Evolutionary conservation across 2,113 vertebrate species (phyloP).

Genomic region (Lophochroa leadbeateri): DNA sequence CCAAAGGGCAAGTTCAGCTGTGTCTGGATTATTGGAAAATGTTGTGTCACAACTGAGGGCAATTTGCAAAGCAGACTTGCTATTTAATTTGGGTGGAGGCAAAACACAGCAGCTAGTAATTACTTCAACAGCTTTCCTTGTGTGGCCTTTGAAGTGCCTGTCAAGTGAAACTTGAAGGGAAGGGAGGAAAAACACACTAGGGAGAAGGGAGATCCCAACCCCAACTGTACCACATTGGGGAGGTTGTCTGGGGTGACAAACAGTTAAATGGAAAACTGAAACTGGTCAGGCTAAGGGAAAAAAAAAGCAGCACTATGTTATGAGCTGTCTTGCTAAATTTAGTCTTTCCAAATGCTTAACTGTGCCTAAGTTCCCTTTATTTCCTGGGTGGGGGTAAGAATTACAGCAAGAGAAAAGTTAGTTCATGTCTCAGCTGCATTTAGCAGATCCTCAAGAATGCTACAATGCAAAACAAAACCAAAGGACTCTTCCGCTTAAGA

Average conservation of each 20-base stretch:
- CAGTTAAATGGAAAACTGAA: neutral
- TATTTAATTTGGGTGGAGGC: neutral
- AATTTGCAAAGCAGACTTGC: neutral
- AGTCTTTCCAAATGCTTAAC: neutral
- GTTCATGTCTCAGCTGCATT: neutral
- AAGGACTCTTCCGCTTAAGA: neutral
- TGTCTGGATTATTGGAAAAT: neutral
- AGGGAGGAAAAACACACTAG: neutral
- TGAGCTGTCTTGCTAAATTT: neutral
- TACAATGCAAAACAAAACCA: neutral
- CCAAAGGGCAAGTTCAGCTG: neutral
- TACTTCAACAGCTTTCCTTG: slow-evolving; percentile 4
- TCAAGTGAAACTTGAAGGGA: neutral
- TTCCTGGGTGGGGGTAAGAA: neutral
- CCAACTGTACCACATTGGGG: neutral
- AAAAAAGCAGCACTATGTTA: neutral
- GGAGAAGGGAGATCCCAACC: neutral
- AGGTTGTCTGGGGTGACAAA: neutral
- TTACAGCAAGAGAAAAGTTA: neutral
- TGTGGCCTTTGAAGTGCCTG: neutral
- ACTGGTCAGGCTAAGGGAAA: neutral
- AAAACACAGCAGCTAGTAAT: neutral
- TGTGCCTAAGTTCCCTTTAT: neutral
- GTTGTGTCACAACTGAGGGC: neutral
- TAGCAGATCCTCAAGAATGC: neutral